These are phyloP conservation scores for Watsonalla binaria DNA, from an alignment of 2,888 invertebrate species.

Conservation along the genomic window DNA sequence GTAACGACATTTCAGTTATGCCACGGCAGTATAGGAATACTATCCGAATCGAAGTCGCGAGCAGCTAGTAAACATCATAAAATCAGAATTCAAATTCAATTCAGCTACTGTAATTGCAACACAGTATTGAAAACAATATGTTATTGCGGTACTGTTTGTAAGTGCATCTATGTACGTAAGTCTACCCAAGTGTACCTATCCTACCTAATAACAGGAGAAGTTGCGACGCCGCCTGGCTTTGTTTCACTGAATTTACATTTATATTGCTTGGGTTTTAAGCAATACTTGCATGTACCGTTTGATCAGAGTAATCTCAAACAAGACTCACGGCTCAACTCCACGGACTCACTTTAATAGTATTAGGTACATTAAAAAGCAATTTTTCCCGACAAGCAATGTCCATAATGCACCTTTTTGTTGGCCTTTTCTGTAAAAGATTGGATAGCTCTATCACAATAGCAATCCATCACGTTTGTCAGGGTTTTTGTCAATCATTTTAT, in stretches of 20 bases:
- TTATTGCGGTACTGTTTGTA: background rate
- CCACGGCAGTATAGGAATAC: too few relatives aligned
- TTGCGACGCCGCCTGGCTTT: constrained; percentile 30
- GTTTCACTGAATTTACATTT: constrained; percentile 52
- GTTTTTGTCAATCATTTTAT: constrained; percentile 15
- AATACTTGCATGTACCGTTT: constrained; percentile 35
- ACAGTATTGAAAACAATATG: background rate
- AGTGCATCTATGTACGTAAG: constrained; percentile 3
- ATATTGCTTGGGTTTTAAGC: constrained; percentile 56
- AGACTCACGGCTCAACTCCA: background rate
- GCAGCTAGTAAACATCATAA: too few relatives aligned
- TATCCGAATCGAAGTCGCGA: too few relatives aligned
- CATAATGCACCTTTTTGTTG: constrained; percentile 1
- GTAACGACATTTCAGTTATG: too few relatives aligned
- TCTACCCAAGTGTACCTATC: constrained; percentile 7
- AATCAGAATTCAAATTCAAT: too few relatives aligned
- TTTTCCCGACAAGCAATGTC: background rate
- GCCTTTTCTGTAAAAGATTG: constrained; percentile 11
- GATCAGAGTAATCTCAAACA: background rate
- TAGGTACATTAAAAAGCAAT: background rate
- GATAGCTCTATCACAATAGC: constrained; percentile 18
- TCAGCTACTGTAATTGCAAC: too few relatives aligned
- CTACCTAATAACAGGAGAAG: constrained; percentile 32
- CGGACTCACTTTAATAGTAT: background rate
- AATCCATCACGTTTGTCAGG: constrained; percentile 22